These are phyloP conservation scores for Lagria hirta DNA, from an alignment of 2,888 invertebrate species.

Conservation along the genomic window DNA sequence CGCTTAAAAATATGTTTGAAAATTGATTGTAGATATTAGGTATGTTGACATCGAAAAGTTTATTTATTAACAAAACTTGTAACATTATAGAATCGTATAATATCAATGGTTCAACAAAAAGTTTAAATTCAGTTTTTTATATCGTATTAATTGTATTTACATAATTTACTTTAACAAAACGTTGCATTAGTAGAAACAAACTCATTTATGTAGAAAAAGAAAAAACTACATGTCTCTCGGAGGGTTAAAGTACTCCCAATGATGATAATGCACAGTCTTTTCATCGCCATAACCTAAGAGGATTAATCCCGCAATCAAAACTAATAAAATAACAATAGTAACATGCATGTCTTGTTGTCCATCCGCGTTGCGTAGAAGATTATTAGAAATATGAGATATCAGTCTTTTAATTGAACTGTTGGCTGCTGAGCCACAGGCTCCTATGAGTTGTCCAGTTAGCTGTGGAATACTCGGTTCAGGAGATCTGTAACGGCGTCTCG, in stretches of 20 bases:
- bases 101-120: neutral
- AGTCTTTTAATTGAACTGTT: slow-evolving; percentile 69
- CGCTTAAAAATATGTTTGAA: too few species aligned
- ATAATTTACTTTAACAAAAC: slow-evolving; percentile 22
- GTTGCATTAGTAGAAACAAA: slow-evolving; percentile 22
- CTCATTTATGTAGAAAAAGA: slow-evolving; percentile 23
- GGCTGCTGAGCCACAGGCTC: slow-evolving; percentile 68
- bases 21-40: too few species aligned
- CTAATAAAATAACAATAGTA: slow-evolving; percentile 75
- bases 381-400: slow-evolving; percentile 65
- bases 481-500: slow-evolving; percentile 41
- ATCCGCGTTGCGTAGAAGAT: slow-evolving; percentile 63
- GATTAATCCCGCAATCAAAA: slow-evolving; percentile 76
- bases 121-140: neutral
- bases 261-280: slow-evolving; percentile 74
- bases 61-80: slow-evolving; percentile 10
- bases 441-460: slow-evolving; percentile 68
- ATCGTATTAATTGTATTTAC: slow-evolving; percentile 19
- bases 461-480: slow-evolving; percentile 70
- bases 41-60: too few species aligned
- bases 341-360: slow-evolving; percentile 73
- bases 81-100: slow-evolving; percentile 12
- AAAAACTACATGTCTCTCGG: slow-evolving; percentile 59
- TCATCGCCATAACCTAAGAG: slow-evolving; percentile 71
- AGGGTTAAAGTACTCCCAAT: slow-evolving; percentile 88